These are phyloP conservation scores for Aegypius monachus DNA, from an alignment of 2,113 vertebrate genomes.

Conservation along the genomic window DNA sequence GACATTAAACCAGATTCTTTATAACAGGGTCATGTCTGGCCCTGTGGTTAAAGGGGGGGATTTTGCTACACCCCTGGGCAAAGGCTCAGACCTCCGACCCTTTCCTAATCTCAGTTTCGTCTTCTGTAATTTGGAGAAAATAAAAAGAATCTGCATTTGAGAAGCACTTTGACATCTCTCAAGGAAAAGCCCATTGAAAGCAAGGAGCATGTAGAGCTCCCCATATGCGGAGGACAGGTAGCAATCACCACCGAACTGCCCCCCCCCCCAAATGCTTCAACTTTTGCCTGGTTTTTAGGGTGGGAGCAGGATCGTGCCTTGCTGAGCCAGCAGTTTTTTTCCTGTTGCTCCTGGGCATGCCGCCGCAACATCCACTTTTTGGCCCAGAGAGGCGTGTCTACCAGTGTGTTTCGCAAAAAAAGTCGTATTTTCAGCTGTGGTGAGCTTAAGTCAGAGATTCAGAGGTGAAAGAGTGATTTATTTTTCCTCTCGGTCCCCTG, in stretches of 20 bases:
- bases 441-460: not conserved
- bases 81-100: not conserved
- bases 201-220: not conserved
- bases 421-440: not conserved
- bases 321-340: not conserved
- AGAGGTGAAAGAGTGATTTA: not conserved
- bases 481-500: not conserved
- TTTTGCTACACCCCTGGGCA: not conserved
- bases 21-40: not conserved
- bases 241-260: not conserved
- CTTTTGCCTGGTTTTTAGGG: not conserved
- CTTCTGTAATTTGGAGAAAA: not conserved
- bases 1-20: not conserved
- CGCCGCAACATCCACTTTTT: not conserved
- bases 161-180: not conserved
- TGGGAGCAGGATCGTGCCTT: not conserved
- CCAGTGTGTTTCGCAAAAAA: not conserved
- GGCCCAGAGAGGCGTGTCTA: not conserved
- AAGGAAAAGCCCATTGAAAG: not conserved
- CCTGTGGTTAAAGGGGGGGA: not conserved
- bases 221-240: accelerated
- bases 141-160: not conserved
- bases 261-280: not conserved
- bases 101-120: not conserved
- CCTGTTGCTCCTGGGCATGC: not conserved